Evolutionary conservation across 2,113 vertebrate species (phyloP).

Genomic region (Rhegmatorhina hoffmannsi): DNA sequence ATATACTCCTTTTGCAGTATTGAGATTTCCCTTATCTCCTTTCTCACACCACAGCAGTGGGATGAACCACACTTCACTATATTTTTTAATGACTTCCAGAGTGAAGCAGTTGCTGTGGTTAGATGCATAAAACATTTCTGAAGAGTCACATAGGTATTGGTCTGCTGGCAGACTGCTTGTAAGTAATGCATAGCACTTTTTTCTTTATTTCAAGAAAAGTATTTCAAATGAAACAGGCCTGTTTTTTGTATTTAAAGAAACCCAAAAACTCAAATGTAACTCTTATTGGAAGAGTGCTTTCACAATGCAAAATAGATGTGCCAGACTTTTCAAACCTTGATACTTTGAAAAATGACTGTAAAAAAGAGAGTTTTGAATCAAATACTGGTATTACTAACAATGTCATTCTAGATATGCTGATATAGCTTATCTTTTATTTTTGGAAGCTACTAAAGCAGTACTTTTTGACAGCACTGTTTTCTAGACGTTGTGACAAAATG

Average conservation of each 20-base stretch:
- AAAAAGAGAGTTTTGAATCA: not conserved
- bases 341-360: not conserved
- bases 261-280: not conserved
- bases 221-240: not conserved
- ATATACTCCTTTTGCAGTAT: not conserved
- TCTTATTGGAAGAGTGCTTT: not conserved
- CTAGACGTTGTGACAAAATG: not conserved
- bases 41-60: not conserved
- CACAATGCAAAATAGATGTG: not conserved
- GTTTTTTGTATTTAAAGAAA: not conserved
- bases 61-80: not conserved
- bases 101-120: not conserved
- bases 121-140: not conserved
- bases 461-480: not conserved
- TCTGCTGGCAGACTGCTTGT: not conserved
- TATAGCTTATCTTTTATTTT: not conserved
- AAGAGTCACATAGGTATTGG: not conserved
- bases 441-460: not conserved
- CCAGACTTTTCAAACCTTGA: not conserved
- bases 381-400: not conserved
- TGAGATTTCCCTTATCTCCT: constrained; percentile 21
- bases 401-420: not conserved
- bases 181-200: not conserved
- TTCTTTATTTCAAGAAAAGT: not conserved
- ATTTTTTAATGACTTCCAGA: not conserved